phyloP scores from a whole-genome alignment of 2,888 invertebrate genomes.

The Mesorhabditis sp. region DNA sequence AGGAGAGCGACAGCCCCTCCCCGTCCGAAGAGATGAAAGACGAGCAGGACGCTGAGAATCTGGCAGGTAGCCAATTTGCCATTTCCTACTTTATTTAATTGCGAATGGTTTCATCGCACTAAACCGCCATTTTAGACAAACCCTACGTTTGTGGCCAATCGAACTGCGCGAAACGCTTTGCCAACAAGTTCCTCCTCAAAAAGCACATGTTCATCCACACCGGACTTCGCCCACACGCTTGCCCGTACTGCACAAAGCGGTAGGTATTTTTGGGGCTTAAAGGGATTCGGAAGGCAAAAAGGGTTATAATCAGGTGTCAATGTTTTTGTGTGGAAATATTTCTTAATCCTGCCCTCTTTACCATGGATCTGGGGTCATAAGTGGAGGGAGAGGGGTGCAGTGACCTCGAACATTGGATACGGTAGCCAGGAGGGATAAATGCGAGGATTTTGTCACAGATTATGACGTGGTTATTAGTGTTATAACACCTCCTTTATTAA shows the following conservation, averaged over 20 bases:
- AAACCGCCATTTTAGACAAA: slow-evolving; percentile 38
- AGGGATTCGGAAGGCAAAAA: neutral
- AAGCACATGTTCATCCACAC: slow-evolving; percentile 58
- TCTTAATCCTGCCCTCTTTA: too few relatives aligned
- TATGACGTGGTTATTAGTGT: too few relatives aligned
- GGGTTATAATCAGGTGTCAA: neutral
- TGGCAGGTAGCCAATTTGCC: slow-evolving; percentile 10
- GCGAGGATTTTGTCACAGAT: too few relatives aligned
- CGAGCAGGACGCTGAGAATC: slow-evolving; percentile 15
- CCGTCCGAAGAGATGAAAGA: slow-evolving; percentile 21
- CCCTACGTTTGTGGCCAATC: slow-evolving; percentile 49
- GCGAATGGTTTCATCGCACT: slow-evolving; percentile 16
- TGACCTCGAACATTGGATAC: too few relatives aligned
- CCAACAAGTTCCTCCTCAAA: slow-evolving; percentile 57
- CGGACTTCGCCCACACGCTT: slow-evolving; percentile 55
- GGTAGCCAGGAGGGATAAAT: too few relatives aligned
- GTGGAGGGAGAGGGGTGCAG: too few relatives aligned
- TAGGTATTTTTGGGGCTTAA: slow-evolving; percentile 28
- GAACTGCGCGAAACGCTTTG: slow-evolving; percentile 55
- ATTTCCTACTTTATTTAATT: slow-evolving; percentile 15
- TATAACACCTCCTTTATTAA: too few relatives aligned
- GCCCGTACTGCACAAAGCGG: slow-evolving; percentile 55
- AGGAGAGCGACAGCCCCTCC: slow-evolving; percentile 20
- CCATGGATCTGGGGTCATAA: too few relatives aligned
- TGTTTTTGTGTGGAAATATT: too few relatives aligned